phyloP scores from a whole-genome alignment of 2,113 vertebrate species.

The Alexandromys fortis region DNA sequence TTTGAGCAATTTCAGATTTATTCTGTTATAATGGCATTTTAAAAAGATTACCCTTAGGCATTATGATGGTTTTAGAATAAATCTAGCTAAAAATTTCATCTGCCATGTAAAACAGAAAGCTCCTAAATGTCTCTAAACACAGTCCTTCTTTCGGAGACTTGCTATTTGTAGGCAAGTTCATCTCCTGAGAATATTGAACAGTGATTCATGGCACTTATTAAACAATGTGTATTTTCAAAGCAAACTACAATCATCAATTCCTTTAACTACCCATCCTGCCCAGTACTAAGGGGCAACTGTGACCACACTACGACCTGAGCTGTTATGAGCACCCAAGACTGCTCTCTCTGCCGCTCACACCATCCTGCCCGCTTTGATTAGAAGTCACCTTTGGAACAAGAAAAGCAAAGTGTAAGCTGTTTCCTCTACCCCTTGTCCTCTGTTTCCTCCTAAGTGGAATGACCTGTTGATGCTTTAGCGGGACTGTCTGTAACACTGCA shows the following conservation, averaged over 20 bases:
- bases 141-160: slow-evolving; percentile 59
- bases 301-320: slow-evolving; percentile 12
- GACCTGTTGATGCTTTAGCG: background rate
- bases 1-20: slow-evolving; percentile 78
- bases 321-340: slow-evolving; percentile 22
- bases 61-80: slow-evolving; percentile 77
- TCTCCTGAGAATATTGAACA: slow-evolving; percentile 62
- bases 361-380: slow-evolving; percentile 24
- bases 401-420: slow-evolving; percentile 26
- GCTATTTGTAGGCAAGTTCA: slow-evolving; percentile 53
- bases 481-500: background rate
- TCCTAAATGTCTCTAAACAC: slow-evolving; percentile 67
- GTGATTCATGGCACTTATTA: slow-evolving; percentile 60
- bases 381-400: slow-evolving; percentile 55
- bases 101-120: slow-evolving; percentile 55
- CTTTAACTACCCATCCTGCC: slow-evolving; percentile 51
- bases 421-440: background rate
- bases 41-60: slow-evolving; percentile 75
- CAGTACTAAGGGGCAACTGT: slow-evolving; percentile 36
- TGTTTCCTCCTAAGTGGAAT: slow-evolving; percentile 38
- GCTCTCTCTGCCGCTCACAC: slow-evolving; percentile 1
- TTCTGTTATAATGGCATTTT: slow-evolving; percentile 74
- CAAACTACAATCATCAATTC: slow-evolving; percentile 70
- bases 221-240: slow-evolving; percentile 68
- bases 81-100: slow-evolving; percentile 67